Conservation (phyloP, 1,140 invertebrate genomes). For the Drosophila lacteicornis region DNA sequence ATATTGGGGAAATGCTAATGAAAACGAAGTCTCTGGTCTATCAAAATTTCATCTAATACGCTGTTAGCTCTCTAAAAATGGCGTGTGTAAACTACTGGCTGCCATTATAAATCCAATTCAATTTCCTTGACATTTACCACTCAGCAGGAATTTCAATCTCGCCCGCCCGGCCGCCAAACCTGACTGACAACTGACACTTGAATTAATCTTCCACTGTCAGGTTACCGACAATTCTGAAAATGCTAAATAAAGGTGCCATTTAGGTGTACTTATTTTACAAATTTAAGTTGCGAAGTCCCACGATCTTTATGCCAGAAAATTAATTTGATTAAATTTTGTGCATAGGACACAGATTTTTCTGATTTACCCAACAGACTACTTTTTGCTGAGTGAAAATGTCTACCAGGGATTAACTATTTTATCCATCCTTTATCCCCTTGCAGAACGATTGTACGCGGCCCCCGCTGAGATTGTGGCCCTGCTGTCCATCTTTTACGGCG, state of each 20-base stretch:
- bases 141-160: conserved; percentile 10
- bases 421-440: not conserved
- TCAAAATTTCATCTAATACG: not conserved
- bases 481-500: conserved; percentile 92
- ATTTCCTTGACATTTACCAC: conserved; percentile 22
- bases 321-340: too few species aligned
- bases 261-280: not conserved
- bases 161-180: not conserved
- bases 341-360: not conserved
- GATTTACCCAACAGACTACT: not conserved
- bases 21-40: not conserved
- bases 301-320: too few species aligned
- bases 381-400: not conserved
- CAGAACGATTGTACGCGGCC: conserved; percentile 88
- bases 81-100: not conserved
- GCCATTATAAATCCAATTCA: conserved; percentile 21
- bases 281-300: not conserved
- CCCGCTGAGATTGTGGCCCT: conserved; percentile 90
- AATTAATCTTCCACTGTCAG: conserved; percentile 39
- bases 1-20: not conserved
- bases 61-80: not conserved
- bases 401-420: not conserved
- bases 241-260: not conserved
- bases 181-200: conserved; percentile 36
- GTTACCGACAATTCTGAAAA: not conserved